These are phyloP conservation scores for Calephelis nemesis DNA, from an alignment of 1,140 invertebrate species.

Conservation along the genomic window DNA sequence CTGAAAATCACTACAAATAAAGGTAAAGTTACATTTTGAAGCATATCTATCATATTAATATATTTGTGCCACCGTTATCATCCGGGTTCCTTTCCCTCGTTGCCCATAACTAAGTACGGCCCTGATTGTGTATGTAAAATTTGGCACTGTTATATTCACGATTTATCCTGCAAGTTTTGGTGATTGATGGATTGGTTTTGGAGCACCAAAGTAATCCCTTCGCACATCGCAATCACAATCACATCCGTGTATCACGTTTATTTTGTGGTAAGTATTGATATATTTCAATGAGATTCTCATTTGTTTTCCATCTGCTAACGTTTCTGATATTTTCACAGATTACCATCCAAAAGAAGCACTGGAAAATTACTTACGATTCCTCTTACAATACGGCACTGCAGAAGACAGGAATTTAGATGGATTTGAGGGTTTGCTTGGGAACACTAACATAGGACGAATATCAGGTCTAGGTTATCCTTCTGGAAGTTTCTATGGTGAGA, in stretches of 20 bases:
- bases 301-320: not conserved
- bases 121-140: not conserved
- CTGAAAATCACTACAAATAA: no score
- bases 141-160: constrained; percentile 7
- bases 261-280: constrained; percentile 28
- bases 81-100: not conserved
- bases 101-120: not conserved
- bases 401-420: constrained; percentile 49
- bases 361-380: constrained; percentile 53
- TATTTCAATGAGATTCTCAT: not conserved
- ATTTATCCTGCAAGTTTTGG: constrained; percentile 2
- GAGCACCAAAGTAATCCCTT: constrained; percentile 25
- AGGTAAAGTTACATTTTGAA: not conserved
- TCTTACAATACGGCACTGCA: constrained; percentile 53
- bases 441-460: constrained; percentile 40
- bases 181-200: constrained; percentile 11
- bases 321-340: constrained; percentile 50
- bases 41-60: not conserved
- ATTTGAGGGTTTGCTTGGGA: constrained; percentile 47
- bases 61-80: not conserved
- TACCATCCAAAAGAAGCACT: constrained; percentile 54
- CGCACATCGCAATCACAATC: constrained; percentile 43
- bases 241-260: constrained; percentile 36
- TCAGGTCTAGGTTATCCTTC: constrained; percentile 27
- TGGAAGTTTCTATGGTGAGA: constrained; percentile 34